Conservation (phyloP, 2,888 invertebrate genomes). For the Ommatoiulus sabulosus region DNA sequence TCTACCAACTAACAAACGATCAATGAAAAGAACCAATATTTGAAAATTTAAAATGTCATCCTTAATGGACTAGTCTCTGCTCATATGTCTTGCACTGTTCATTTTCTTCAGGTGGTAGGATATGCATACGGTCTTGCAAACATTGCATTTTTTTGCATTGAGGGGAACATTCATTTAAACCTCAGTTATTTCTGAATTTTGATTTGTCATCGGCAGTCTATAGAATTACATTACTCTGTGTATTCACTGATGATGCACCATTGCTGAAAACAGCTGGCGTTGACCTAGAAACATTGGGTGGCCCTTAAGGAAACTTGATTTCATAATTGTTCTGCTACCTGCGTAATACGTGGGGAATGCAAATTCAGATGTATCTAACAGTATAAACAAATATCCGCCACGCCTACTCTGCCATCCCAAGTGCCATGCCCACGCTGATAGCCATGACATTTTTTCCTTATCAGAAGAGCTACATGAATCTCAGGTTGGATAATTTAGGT, state of each 20-base stretch:
- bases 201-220: background rate
- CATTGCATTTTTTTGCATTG: too few relatives aligned
- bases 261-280: background rate
- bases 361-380: slow-evolving; percentile 13
- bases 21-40: too few relatives aligned
- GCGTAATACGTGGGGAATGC: background rate
- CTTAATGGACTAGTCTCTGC: too few relatives aligned
- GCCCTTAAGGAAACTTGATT: background rate
- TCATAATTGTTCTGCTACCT: background rate
- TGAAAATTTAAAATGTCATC: too few relatives aligned
- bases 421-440: slow-evolving; percentile 17
- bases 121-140: too few relatives aligned
- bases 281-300: slow-evolving; percentile 34
- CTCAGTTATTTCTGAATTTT: too few relatives aligned
- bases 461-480: background rate
- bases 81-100: too few relatives aligned
- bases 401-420: background rate
- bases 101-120: too few relatives aligned
- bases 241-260: background rate
- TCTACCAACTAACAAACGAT: too few relatives aligned
- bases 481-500: background rate
- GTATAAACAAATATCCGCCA: background rate
- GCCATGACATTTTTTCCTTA: background rate
- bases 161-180: too few relatives aligned
- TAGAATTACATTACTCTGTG: background rate